phyloP scores from a whole-genome alignment of 1,140 invertebrate species.

The Oryzaephilus surinamensis region DNA sequence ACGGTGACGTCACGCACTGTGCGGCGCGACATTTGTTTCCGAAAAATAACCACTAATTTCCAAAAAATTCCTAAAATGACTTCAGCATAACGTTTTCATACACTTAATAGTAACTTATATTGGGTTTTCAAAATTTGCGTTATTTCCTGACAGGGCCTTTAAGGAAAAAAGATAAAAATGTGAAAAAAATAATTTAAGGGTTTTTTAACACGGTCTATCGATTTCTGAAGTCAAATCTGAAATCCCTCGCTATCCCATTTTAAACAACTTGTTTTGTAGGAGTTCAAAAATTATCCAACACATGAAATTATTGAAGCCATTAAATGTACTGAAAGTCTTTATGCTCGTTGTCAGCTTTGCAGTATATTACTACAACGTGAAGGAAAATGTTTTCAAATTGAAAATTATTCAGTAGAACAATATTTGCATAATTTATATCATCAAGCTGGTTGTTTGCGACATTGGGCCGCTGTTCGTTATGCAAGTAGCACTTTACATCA shows the following conservation, averaged over 20 bases:
- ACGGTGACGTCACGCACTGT: no score
- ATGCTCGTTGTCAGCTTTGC: slow-evolving; percentile 71
- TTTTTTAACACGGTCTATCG: no score
- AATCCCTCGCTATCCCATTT: slow-evolving; percentile 1
- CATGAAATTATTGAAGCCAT: slow-evolving; percentile 65
- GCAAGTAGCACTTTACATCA: slow-evolving; percentile 87
- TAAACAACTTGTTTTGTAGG: slow-evolving; percentile 17
- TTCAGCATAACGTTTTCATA: no score
- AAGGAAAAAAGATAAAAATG: no score
- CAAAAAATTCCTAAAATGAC: no score
- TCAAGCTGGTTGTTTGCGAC: slow-evolving; percentile 73
- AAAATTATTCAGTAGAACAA: slow-evolving; percentile 53
- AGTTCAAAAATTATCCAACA: slow-evolving; percentile 50
- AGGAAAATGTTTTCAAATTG: slow-evolving; percentile 61
- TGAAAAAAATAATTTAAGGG: no score
- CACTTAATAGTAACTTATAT: no score
- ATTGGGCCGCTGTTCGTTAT: slow-evolving; percentile 91
- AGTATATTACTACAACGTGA: slow-evolving; percentile 75
- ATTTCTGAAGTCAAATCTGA: no score
- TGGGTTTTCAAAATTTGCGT: no score
- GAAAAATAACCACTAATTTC: no score
- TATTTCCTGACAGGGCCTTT: no score
- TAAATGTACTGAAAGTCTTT: slow-evolving; percentile 57
- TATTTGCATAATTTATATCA: slow-evolving; percentile 73
- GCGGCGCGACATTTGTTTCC: no score